A percentile compares a stretch with the other conserved stretches of the same genome.
Conservation (phyloP, 2,888 invertebrate species). For the Branchinecta sandiegonensis region DNA sequence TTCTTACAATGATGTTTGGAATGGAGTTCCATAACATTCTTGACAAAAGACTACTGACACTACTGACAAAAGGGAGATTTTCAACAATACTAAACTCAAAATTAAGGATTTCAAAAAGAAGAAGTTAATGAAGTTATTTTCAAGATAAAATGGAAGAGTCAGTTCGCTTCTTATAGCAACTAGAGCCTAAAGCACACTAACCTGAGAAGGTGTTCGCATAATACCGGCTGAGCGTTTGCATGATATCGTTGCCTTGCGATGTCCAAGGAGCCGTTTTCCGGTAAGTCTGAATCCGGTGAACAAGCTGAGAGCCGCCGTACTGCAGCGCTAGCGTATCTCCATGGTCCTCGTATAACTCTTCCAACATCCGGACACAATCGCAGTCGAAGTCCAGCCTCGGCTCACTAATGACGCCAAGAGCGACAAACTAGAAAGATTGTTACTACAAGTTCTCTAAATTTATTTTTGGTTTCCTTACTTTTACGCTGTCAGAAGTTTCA, state of each 20-base stretch:
- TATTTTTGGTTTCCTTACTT: too few relatives aligned
- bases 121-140: too few relatives aligned
- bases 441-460: too few relatives aligned
- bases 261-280: constrained; percentile 89
- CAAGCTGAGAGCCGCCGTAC: constrained; percentile 95
- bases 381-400: constrained; percentile 74
- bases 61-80: too few relatives aligned
- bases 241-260: constrained; percentile 93
- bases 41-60: too few relatives aligned
- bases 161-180: too few relatives aligned
- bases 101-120: too few relatives aligned
- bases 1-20: too few relatives aligned
- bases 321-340: constrained; percentile 92
- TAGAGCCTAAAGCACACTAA: constrained; percentile 27
- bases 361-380: constrained; percentile 82
- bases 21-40: too few relatives aligned
- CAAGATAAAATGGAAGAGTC: too few relatives aligned
- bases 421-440: constrained; percentile 58
- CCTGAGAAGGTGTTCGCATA: constrained; percentile 85
- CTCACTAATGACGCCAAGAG: constrained; percentile 71
- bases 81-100: too few relatives aligned
- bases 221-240: constrained; percentile 94
- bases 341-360: constrained; percentile 93
- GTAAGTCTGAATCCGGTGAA: constrained; percentile 69
- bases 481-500: too few relatives aligned